These are phyloP conservation scores for Melanogrammus aeglefinus DNA, from an alignment of 2,797 vertebrate species.

Conservation along the genomic window DNA sequence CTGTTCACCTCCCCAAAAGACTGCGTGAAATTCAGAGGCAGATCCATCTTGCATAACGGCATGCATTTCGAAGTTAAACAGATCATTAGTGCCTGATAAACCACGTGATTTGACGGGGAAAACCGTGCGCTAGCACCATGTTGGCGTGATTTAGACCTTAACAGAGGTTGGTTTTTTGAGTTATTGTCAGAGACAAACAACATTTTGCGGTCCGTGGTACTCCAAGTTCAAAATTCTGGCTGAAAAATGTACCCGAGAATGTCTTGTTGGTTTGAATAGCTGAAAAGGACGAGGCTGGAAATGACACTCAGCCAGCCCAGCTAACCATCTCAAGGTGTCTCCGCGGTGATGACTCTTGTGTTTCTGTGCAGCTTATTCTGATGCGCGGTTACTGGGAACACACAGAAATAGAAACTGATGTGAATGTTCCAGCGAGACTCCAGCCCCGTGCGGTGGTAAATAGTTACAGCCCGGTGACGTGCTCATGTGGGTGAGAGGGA, in stretches of 20 bases:
- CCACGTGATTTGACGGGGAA: background rate
- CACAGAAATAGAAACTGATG: conserved; percentile 27
- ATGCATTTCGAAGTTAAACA: background rate
- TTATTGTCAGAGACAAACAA: background rate
- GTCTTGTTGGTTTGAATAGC: background rate
- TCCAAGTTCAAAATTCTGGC: background rate
- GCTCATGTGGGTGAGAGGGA: conserved; percentile 7
- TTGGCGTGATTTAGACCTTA: background rate
- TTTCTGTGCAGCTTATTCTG: background rate
- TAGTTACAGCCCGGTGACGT: background rate
- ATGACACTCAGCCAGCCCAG: background rate
- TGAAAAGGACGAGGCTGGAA: background rate
- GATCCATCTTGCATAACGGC: background rate
- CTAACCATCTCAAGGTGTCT: background rate
- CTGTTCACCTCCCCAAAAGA: background rate
- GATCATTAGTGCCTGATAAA: background rate
- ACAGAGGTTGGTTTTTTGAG: too few species aligned
- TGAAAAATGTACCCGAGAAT: background rate
- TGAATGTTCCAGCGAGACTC: conserved; percentile 21
- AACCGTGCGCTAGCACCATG: background rate
- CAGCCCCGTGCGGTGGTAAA: background rate
- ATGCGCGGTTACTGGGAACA: background rate
- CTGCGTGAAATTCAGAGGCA: background rate
- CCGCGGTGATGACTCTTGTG: background rate
- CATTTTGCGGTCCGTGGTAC: background rate